Conservation (phyloP, 2,797 vertebrate genomes). For the Sebastes itinus region DNA sequence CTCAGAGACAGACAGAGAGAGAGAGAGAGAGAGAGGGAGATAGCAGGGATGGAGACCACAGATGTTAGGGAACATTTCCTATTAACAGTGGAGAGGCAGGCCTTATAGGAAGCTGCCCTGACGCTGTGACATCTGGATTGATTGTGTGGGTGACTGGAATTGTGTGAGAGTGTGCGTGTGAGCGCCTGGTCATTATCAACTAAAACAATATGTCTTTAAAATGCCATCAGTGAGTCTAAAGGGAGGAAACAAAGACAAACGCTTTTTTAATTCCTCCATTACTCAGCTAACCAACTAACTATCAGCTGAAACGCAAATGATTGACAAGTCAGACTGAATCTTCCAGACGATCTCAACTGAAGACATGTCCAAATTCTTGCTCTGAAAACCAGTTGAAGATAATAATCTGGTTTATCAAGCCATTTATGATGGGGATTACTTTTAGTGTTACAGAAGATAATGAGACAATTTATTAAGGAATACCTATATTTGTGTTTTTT, state of each 20-base stretch:
- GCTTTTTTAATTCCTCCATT: neutral
- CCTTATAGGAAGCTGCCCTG: constrained; percentile 41
- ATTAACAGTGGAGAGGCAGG: constrained; percentile 57
- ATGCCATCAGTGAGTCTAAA: neutral
- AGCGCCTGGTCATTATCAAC: constrained; percentile 2
- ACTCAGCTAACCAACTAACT: neutral
- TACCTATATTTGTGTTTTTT: too few species aligned
- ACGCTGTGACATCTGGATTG: constrained; percentile 54
- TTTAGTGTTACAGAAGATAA: too few species aligned
- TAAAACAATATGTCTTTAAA: constrained; percentile 14
- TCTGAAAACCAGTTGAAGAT: neutral
- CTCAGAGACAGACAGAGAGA: constrained; percentile 63
- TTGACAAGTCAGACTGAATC: neutral
- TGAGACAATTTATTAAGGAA: too few species aligned
- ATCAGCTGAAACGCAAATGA: neutral
- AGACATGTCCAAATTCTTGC: neutral
- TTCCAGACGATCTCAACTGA: neutral
- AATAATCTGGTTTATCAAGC: neutral
- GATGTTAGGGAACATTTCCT: constrained; percentile 70
- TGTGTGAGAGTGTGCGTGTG: neutral
- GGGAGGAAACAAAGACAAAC: constrained; percentile 1
- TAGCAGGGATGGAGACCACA: constrained; percentile 54
- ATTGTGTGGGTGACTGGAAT: constrained; percentile 18
- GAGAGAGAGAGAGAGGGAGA: constrained; percentile 8
- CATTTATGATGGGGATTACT: neutral